A percentile compares a stretch with the other conserved stretches of the same genome.
These are phyloP conservation scores for Pterostichus niger DNA, from an alignment of 2,888 invertebrate genomes.

Conservation along the genomic window DNA sequence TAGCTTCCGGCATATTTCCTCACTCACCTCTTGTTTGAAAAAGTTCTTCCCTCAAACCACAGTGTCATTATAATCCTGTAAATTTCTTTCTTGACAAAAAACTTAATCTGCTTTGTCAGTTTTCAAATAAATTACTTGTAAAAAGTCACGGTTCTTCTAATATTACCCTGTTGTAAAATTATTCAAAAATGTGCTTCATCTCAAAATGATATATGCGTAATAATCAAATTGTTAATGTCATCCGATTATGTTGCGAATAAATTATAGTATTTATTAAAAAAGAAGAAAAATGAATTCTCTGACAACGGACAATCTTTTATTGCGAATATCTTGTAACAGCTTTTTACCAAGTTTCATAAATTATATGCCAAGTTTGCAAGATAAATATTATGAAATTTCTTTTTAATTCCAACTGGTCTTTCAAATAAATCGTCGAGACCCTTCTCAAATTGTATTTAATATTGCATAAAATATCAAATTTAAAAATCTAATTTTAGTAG, in stretches of 20 bases:
- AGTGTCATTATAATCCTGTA: conserved; percentile 54
- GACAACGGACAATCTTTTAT: conserved; percentile 1
- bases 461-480: no score
- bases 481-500: no score
- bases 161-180: background rate
- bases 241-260: conserved; percentile 9
- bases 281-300: conserved; percentile 6
- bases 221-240: background rate
- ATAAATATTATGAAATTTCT: conserved; percentile 16
- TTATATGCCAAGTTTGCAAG: background rate
- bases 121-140: conserved; percentile 59
- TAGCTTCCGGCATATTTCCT: conserved; percentile 43
- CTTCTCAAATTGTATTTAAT: background rate
- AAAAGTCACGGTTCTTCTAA: conserved; percentile 1
- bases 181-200: background rate
- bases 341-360: conserved; percentile 17
- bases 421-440: conserved; percentile 2
- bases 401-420: background rate
- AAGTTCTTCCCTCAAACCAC: conserved; percentile 45
- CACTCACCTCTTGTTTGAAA: conserved; percentile 25
- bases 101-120: conserved; percentile 62
- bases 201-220: background rate
- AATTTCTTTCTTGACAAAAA: conserved; percentile 61
- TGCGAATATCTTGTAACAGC: background rate
- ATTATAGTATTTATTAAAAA: conserved; percentile 28